A percentile compares a stretch with the other conserved stretches of the same genome.
phyloP scores from a whole-genome alignment of 64 coral and sea anemone species.

The Actinia tenebrosa region DNA sequence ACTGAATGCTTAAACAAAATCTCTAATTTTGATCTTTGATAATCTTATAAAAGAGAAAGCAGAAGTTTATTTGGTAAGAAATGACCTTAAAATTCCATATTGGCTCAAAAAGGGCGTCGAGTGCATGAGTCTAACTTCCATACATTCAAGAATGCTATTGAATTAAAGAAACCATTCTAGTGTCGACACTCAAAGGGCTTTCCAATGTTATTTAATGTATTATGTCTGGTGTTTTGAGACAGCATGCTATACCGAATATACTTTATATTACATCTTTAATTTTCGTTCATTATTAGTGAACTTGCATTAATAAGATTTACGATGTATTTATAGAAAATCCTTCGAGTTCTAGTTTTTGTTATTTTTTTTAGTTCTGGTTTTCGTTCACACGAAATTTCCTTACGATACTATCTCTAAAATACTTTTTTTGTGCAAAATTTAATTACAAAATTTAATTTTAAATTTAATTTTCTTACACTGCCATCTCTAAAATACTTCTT shows the following conservation, averaged over 20 bases:
- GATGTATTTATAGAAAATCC: neutral
- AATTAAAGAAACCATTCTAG: neutral
- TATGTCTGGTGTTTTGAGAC: neutral
- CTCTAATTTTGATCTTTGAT: neutral
- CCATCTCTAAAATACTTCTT: too few relatives aligned
- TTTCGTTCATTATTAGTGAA: neutral
- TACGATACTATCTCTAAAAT: too few relatives aligned
- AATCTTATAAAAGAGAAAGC: neutral
- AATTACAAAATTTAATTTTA: too few relatives aligned
- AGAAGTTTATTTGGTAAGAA: neutral
- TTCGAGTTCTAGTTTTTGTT: too few relatives aligned
- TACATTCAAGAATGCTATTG: neutral
- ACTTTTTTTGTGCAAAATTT: too few relatives aligned
- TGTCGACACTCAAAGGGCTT: neutral
- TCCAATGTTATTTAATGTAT: neutral
- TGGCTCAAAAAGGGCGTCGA: neutral
- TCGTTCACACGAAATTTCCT: too few relatives aligned
- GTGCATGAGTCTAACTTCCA: neutral
- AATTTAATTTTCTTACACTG: too few relatives aligned
- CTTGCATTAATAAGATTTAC: neutral
- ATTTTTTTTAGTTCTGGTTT: too few relatives aligned
- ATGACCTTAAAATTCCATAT: neutral
- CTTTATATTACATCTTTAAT: neutral
- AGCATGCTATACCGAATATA: neutral
- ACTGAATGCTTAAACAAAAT: neutral